phyloP scores from a whole-genome alignment of 1,140 invertebrate species.

The Metaphire vulgaris region DNA sequence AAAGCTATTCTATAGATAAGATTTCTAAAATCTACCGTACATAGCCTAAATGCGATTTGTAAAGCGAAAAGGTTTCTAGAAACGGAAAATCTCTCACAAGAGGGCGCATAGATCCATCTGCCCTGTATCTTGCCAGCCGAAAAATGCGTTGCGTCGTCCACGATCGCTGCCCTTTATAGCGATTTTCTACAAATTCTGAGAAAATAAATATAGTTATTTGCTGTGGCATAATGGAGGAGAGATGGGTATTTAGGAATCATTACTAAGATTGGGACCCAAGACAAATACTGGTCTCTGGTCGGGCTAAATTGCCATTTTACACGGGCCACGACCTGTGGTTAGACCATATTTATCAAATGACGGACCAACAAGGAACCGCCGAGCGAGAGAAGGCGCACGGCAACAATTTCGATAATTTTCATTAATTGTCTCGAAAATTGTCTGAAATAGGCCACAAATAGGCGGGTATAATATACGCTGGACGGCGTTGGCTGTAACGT shows the following conservation, averaged over 20 bases:
- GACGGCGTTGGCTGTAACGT: too few species aligned
- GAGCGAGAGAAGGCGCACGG: not conserved
- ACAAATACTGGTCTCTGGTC: not conserved
- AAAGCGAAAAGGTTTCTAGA: too few species aligned
- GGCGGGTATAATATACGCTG: not conserved
- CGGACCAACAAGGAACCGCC: not conserved
- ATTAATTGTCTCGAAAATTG: not conserved
- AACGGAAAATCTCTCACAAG: too few species aligned
- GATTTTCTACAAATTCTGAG: not conserved
- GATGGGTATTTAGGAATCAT: slow-evolving; percentile 2
- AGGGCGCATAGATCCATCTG: too few species aligned
- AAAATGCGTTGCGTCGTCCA: too few species aligned
- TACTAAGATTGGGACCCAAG: slow-evolving; percentile 2
- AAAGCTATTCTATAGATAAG: too few species aligned
- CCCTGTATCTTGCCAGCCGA: too few species aligned
- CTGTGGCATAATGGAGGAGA: not conserved
- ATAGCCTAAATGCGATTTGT: too few species aligned
- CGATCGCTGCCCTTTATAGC: not conserved
- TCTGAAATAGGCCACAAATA: not conserved
- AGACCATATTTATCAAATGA: not conserved
- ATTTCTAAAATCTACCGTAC: too few species aligned
- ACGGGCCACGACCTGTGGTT: not conserved
- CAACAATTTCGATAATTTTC: slow-evolving; percentile 1
- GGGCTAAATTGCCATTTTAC: not conserved
- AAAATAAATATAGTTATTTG: slow-evolving; percentile 3